These are phyloP conservation scores for Lepidothrix coronata DNA, from an alignment of 2,113 vertebrate genomes.

Conservation along the genomic window DNA sequence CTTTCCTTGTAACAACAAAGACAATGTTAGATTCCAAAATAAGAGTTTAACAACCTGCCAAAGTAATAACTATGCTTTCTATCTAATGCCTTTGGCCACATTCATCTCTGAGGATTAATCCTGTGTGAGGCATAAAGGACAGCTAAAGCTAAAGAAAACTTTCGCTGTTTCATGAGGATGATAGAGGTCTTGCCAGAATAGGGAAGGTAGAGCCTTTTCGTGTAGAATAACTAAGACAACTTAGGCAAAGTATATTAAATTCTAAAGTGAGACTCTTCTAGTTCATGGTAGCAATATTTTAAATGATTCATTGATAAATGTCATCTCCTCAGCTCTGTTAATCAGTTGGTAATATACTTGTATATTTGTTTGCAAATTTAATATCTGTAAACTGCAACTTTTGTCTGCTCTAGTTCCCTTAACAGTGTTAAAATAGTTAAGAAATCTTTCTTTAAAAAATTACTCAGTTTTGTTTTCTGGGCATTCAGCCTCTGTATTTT, in stretches of 20 bases:
- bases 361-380: background rate
- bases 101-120: conserved; percentile 34
- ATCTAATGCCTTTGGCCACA: background rate
- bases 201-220: background rate
- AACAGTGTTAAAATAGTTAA: background rate
- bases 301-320: background rate
- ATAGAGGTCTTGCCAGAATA: background rate
- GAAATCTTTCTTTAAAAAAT: background rate
- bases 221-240: background rate
- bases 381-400: background rate
- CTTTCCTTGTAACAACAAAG: conserved; percentile 8
- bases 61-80: conserved; percentile 11
- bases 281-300: background rate
- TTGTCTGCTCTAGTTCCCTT: background rate
- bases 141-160: background rate
- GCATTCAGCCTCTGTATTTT: background rate
- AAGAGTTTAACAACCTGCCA: conserved; percentile 6
- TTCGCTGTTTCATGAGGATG: background rate
- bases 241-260: background rate
- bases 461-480: background rate
- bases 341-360: background rate
- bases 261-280: background rate
- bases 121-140: background rate
- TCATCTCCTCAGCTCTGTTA: background rate
- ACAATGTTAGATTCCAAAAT: conserved; percentile 24